phyloP scores from a whole-genome alignment of 1,140 invertebrate genomes.

The Lucilia cuprina region DNA sequence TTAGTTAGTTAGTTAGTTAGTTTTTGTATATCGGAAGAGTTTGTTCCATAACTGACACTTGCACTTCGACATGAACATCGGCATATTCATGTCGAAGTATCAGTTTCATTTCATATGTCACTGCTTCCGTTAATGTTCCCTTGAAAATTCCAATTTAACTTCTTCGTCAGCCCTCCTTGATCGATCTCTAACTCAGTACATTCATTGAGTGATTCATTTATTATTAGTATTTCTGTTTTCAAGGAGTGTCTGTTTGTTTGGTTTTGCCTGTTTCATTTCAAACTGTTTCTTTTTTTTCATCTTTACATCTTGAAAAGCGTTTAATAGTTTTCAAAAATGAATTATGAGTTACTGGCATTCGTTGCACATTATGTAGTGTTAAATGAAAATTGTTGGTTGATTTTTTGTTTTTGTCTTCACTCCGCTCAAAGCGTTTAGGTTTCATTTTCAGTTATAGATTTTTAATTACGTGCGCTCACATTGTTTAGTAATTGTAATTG shows the following conservation, averaged over 20 bases:
- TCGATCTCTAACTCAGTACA: neutral
- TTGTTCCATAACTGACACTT: too few relatives aligned
- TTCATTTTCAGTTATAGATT: slow-evolving; percentile 3
- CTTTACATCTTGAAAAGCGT: neutral
- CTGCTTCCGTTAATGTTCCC: too few relatives aligned
- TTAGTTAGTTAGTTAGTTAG: too few relatives aligned
- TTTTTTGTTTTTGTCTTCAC: neutral
- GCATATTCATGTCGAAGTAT: too few relatives aligned
- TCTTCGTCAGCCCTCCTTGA: neutral
- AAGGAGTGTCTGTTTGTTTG: slow-evolving; percentile 15
- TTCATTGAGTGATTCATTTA: neutral
- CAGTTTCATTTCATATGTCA: too few relatives aligned
- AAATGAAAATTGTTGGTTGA: neutral
- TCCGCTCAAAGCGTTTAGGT: neutral
- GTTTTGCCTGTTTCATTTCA: neutral
- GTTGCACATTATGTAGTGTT: neutral
- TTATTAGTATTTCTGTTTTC: neutral
- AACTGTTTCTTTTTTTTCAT: neutral
- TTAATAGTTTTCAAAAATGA: slow-evolving; percentile 27
- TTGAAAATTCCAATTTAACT: neutral
- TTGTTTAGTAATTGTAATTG: neutral
- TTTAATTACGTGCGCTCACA: neutral
- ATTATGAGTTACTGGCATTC: slow-evolving; percentile 14
- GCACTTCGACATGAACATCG: too few relatives aligned
- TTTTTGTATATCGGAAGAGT: too few relatives aligned